Evolutionary conservation across 2,888 invertebrate genomes (phyloP), one percentile per base, ranked within the genome.

Genomic region (Oscheius sp.): DNA sequence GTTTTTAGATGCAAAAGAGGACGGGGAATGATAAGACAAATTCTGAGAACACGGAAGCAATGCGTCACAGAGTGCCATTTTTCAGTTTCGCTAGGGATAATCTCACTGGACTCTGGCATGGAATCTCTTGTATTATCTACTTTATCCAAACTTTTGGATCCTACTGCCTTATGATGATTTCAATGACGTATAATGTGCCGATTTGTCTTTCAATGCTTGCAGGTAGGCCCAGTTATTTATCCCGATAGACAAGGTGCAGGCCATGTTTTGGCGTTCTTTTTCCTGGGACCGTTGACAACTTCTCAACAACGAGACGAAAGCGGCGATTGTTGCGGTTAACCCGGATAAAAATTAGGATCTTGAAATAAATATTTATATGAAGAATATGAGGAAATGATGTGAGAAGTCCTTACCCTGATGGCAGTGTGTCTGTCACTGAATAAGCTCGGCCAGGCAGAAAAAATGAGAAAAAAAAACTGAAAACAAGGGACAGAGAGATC

Each of bases 151-250:
- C 78, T 35, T 83, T 81, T 59, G 71, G 76, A 13, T 78, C 80
- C 18, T 86, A 86, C 70, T 76, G 77, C 1, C 61, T 86, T 12
- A 85, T 85, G 85, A 75, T 85, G 69, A 74, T 82, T 23, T 73
- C 84, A n/a, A 85, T 85, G 85, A 86, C 85, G 13, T 86, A 85
- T 69, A 86, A 86, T 66, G 76, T 80, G 25, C 84, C 87, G 1
- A 64, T 86, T 9, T 68, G 79, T 16, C 46, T 70, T 1, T 75
- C 73, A 21, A 63, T 74, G 63, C 23, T 74, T 13, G 13, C 53
- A 6, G 74, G 74, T 53, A 69, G 64, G 21, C 63, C 63, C n/a
- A n/a, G n/a, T 18, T 52, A 12, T 21, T 21, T 1, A 2, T 23
- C 13, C 21, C 49, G 3, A 49, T 7, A 5, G 41, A 46, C 45